Evolutionary conservation across 2,113 vertebrate genomes (phyloP).

Genomic region (Arenaria interpres): DNA sequence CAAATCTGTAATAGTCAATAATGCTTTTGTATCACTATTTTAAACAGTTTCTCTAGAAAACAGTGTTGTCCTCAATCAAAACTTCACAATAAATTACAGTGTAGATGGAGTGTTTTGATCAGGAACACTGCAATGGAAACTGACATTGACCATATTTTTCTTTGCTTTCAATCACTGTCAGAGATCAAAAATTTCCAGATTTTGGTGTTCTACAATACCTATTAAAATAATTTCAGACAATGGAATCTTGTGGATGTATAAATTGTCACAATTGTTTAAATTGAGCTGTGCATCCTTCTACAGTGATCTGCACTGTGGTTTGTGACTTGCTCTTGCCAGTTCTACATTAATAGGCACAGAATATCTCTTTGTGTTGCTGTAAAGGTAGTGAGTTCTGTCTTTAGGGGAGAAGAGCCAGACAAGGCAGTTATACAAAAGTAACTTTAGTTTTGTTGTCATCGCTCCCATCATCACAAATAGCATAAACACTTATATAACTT

Average conservation of each 20-base stretch:
- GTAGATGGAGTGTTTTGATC: background rate
- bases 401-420: background rate
- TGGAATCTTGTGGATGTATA: background rate
- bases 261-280: background rate
- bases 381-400: background rate
- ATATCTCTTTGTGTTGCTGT: background rate
- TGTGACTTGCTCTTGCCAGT: background rate
- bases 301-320: rapidly evolving
- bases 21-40: background rate
- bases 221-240: background rate
- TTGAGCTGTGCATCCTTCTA: background rate
- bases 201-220: background rate
- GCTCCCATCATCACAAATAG: background rate
- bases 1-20: background rate
- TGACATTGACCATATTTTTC: background rate
- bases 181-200: background rate
- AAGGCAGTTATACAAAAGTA: background rate
- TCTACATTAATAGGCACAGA: background rate
- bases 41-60: background rate
- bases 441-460: background rate
- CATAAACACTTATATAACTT: background rate
- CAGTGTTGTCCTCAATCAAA: background rate
- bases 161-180: background rate
- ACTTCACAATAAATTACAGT: background rate
- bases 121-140: background rate